phyloP scores from a whole-genome alignment of 2,888 invertebrate species.

The Camponotus fellah region DNA sequence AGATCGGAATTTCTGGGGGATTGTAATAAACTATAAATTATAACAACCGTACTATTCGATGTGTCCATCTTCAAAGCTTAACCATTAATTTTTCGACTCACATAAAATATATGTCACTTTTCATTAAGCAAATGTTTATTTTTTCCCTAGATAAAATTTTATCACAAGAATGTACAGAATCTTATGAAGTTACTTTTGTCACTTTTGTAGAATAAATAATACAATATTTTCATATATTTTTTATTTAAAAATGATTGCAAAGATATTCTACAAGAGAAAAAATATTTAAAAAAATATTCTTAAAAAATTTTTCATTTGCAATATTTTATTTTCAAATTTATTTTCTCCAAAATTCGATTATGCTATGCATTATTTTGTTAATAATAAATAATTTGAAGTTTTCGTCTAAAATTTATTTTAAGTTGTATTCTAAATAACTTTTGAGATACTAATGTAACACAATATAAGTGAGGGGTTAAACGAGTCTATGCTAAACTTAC shows the following conservation, averaged over 20 bases:
- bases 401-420: not conserved
- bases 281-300: not conserved
- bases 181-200: not conserved
- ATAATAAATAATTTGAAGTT: not conserved
- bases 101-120: not conserved
- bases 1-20: not conserved
- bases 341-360: not conserved
- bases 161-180: not conserved
- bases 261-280: not conserved
- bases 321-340: conserved; percentile 7
- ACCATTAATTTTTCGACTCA: not conserved
- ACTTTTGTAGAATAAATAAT: not conserved
- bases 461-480: not conserved
- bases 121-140: not conserved
- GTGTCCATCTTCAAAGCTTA: not conserved
- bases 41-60: not conserved
- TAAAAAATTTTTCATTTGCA: not conserved
- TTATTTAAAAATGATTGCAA: too few species aligned
- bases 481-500: conserved; percentile 21
- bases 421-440: not conserved
- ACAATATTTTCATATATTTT: not conserved
- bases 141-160: not conserved
- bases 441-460: not conserved
- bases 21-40: not conserved
- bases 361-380: not conserved